These are phyloP conservation scores for Junco hyemalis DNA, from an alignment of 2,113 vertebrate genomes.

Conservation along the genomic window DNA sequence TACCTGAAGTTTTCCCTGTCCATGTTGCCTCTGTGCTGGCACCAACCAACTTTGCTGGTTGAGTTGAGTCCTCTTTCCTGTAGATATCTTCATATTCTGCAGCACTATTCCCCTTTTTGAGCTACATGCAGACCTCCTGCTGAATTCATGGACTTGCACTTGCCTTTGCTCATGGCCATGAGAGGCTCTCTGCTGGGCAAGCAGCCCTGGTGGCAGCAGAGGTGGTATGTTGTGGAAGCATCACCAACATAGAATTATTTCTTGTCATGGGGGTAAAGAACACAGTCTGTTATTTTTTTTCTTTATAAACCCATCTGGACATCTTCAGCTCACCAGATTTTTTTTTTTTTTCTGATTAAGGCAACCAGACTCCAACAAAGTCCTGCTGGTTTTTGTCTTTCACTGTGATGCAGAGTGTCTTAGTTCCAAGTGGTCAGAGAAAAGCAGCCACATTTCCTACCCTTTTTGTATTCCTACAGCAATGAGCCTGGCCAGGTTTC, in stretches of 20 bases:
- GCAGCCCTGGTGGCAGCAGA: not conserved
- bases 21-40: not conserved
- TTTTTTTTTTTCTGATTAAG: slow-evolving; percentile 1
- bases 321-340: slow-evolving; percentile 13
- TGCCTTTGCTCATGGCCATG: accelerated
- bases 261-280: not conserved
- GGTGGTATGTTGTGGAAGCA: not conserved
- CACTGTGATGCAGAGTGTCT: not conserved
- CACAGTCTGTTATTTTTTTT: slow-evolving; percentile 8
- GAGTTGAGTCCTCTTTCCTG: not conserved
- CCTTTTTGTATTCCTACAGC: not conserved
- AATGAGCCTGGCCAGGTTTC: not conserved
- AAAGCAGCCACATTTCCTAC: not conserved
- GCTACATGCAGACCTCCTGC: not conserved
- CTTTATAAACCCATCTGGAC: slow-evolving; percentile 13
- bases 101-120: not conserved
- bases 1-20: not conserved
- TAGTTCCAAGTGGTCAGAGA: not conserved
- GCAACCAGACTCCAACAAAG: not conserved
- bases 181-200: not conserved
- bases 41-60: accelerated
- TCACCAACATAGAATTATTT: not conserved
- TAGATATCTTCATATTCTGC: not conserved
- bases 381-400: slow-evolving; percentile 19
- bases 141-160: not conserved